These are phyloP conservation scores for Toxotes jaculatrix DNA, from an alignment of 2,113 vertebrate genomes.

Conservation along the genomic window DNA sequence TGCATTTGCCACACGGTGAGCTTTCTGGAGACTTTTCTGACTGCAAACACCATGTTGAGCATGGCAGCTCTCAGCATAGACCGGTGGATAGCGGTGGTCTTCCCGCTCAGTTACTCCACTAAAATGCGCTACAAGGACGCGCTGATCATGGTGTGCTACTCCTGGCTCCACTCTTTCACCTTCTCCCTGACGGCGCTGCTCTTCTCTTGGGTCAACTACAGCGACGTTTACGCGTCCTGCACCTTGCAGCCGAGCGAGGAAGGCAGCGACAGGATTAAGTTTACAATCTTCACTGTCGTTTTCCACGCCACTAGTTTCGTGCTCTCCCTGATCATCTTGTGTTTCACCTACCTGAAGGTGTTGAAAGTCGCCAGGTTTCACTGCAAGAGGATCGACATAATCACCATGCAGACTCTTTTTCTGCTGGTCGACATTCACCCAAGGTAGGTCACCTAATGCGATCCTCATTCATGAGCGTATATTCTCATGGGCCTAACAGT, in stretches of 20 bases:
- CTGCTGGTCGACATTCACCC: conserved; percentile 90
- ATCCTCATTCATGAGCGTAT: background rate
- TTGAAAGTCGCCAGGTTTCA: conserved; percentile 89
- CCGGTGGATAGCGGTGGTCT: conserved; percentile 90
- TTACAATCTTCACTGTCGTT: conserved; percentile 87
- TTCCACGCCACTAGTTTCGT: conserved; percentile 88
- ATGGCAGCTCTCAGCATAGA: conserved; percentile 90
- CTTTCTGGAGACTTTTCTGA: conserved; percentile 89
- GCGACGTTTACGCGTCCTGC: conserved; percentile 86
- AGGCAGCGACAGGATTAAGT: conserved; percentile 79
- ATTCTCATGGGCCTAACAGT: background rate
- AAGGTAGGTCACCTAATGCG: conserved; percentile 76
- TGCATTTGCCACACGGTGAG: conserved; percentile 85
- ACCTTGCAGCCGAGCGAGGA: conserved; percentile 83
- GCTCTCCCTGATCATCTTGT: conserved; percentile 87
- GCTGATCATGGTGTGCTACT: conserved; percentile 87
- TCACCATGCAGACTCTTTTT: conserved; percentile 90
- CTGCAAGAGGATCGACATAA: conserved; percentile 87
- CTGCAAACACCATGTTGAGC: conserved; percentile 88
- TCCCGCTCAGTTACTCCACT: conserved; percentile 88
- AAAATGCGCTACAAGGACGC: conserved; percentile 90
- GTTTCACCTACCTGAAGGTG: conserved; percentile 89
- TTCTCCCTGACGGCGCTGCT: conserved; percentile 86
- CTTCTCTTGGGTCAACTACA: conserved; percentile 89
- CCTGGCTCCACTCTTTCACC: conserved; percentile 87